Percentiles rank a stretch among this genome's conserved stretches.
phyloP scores from a whole-genome alignment of 37 sponge, comb jelly and placozoan genomes.

The Halichondria panicea region DNA sequence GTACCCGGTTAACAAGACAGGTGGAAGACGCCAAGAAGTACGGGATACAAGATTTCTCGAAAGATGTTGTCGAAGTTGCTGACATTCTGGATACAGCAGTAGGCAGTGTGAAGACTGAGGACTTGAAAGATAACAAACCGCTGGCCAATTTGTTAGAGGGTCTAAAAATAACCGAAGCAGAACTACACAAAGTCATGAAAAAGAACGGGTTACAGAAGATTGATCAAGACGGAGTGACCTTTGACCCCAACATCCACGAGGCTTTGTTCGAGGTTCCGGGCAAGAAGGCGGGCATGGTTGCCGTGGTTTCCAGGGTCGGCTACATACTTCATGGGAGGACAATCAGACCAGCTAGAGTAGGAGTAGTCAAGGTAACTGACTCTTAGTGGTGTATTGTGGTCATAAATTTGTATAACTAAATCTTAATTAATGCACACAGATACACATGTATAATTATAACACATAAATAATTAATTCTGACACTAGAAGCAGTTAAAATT shows the following conservation, averaged over 20 bases:
- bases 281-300: slow-evolving; percentile 80
- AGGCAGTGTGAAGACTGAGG: slow-evolving; percentile 64
- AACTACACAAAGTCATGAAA: slow-evolving; percentile 84
- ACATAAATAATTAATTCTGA: too few relatives aligned
- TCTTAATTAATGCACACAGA: too few relatives aligned
- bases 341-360: slow-evolving; percentile 93
- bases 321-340: slow-evolving; percentile 88
- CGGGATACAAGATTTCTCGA: slow-evolving; percentile 91
- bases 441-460: too few relatives aligned
- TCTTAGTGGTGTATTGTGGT: too few relatives aligned
- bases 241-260: slow-evolving; percentile 94
- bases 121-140: slow-evolving; percentile 48
- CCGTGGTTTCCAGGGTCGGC: slow-evolving; percentile 74
- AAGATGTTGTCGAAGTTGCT: slow-evolving; percentile 89
- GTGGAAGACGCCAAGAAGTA: slow-evolving; percentile 84
- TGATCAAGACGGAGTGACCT: slow-evolving; percentile 69
- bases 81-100: slow-evolving; percentile 89
- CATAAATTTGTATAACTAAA: too few relatives aligned
- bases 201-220: slow-evolving; percentile 83
- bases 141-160: slow-evolving; percentile 76
- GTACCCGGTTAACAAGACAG: slow-evolving; percentile 68
- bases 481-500: too few relatives aligned
- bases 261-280: slow-evolving; percentile 92
- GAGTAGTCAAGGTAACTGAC: slow-evolving; percentile 76
- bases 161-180: slow-evolving; percentile 80